Evolutionary conservation across 2,888 invertebrate genomes (phyloP), one percentile per base, ranked within the genome.

Genomic region (Apamea sordens): DNA sequence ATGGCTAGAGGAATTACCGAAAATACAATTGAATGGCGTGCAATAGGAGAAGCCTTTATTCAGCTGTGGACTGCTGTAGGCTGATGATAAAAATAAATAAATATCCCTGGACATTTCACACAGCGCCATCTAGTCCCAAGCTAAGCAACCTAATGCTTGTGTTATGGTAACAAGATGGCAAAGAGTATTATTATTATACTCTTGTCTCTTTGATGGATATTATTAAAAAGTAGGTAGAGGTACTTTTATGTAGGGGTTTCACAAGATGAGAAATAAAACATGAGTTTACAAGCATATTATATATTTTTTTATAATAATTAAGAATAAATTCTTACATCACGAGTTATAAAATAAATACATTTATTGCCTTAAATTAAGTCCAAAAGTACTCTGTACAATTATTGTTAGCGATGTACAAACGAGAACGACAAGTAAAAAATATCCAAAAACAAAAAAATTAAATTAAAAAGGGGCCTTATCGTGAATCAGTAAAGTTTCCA

Each of bases 281-380:
- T 92, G 91, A 91, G 87, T 94, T 78, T 96, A 97, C 96, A 97
- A 97, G 97, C 97, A 96, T 97, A 96, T 96, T 95, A 96, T 96
- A 97, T 97, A 95, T 95, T 96, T 96, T 94, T 97, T 96, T 94
- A 96, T 96, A 96, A 97, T 97, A 96, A 96, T 96, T 97, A 97
- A 96, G 96, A 96, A 96, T 96, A 96, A 97, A 96, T 96, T 96
- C 97, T 97, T 97, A 97, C 96, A 96, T 97, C 96, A 96, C 96
- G 94, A 97, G 96, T 96, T 97, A 96, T 96, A 97, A 96, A 97
- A 97, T 97, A 97, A 97, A 97, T 97, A 97, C 97, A 96, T 97
- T 97, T 97, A 97, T 96, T 96, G 96, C 96, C 97, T 96, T 96
- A 96, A 97, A 96, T 96, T 96, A 97, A 96, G 96, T 97, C 95